phyloP scores from a whole-genome alignment of 1,140 invertebrate genomes.

The Aporrectodea caliginosa region DNA sequence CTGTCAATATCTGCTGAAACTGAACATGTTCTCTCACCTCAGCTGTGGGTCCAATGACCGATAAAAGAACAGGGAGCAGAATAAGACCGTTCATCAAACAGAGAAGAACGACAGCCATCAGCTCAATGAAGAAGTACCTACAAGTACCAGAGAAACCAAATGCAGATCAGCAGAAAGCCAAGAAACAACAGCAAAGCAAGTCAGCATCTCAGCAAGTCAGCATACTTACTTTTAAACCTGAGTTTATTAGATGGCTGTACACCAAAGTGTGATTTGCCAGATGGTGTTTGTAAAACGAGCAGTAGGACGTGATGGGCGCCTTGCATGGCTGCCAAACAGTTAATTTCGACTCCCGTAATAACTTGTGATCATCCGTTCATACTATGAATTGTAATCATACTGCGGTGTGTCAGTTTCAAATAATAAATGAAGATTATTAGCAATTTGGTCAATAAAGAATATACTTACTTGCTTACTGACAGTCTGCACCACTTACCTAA shows the following conservation, averaged over 20 bases:
- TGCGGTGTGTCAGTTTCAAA: neutral
- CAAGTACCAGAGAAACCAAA: neutral
- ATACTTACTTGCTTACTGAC: neutral
- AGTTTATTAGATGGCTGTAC: no score
- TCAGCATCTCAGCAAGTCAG: neutral
- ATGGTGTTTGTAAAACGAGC: neutral
- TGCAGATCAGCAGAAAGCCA: neutral
- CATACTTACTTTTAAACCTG: no score
- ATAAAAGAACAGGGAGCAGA: conserved; percentile 85
- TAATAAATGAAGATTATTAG: neutral
- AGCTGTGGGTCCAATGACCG: conserved; percentile 79
- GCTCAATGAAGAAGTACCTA: conserved; percentile 80
- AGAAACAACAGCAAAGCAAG: neutral
- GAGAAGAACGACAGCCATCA: conserved; percentile 75
- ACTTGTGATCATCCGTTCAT: neutral
- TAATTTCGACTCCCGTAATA: neutral
- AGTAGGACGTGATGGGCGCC: neutral
- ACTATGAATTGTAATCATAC: no score
- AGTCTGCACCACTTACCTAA: conserved; percentile 60
- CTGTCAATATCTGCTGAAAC: no score
- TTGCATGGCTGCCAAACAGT: neutral
- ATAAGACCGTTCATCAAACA: conserved; percentile 88
- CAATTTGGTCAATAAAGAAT: neutral
- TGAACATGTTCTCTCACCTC: no score
- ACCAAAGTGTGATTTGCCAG: no score